Conservation (phyloP, 1,140 invertebrate species). For the Brachystomella parvula region DNA sequence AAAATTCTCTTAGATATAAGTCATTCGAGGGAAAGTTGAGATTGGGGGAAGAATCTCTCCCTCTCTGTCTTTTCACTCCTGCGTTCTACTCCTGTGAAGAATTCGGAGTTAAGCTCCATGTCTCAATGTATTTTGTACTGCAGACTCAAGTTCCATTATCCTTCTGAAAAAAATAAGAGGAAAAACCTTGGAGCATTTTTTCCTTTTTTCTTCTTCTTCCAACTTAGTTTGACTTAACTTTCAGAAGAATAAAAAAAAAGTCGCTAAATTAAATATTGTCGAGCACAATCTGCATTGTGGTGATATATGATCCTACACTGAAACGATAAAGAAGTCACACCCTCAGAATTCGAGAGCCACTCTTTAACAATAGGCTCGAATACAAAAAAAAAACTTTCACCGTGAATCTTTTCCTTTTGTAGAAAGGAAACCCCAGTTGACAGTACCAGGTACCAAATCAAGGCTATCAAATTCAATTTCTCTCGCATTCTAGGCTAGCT, state of each 20-base stretch:
- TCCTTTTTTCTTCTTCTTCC: neutral
- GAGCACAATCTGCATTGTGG: slow-evolving; percentile 32
- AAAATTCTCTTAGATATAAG: slow-evolving; percentile 14
- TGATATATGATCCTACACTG: slow-evolving; percentile 26
- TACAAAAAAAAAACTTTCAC: neutral
- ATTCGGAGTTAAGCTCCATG: neutral
- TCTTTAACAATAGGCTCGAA: slow-evolving; percentile 3
- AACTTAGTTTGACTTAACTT: slow-evolving; percentile 10
- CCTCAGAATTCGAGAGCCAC: slow-evolving; percentile 8
- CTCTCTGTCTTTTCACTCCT: too few species aligned
- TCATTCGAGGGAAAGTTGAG: neutral
- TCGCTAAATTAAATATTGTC: slow-evolving; percentile 33
- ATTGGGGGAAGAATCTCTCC: neutral
- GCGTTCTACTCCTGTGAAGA: too few species aligned
- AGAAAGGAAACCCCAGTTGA: neutral
- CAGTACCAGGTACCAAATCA: slow-evolving; percentile 11
- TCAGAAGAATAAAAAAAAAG: slow-evolving; percentile 5
- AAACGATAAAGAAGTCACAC: slow-evolving; percentile 32
- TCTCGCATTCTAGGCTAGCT: neutral
- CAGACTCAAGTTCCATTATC: slow-evolving; percentile 6
- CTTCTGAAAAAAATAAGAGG: neutral
- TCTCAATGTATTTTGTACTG: neutral
- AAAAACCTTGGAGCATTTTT: neutral
- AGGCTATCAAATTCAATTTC: neutral
- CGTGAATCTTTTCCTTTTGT: neutral